phyloP scores from a whole-genome alignment of 2,797 vertebrate species.

The Poeciliopsis presidionis region DNA sequence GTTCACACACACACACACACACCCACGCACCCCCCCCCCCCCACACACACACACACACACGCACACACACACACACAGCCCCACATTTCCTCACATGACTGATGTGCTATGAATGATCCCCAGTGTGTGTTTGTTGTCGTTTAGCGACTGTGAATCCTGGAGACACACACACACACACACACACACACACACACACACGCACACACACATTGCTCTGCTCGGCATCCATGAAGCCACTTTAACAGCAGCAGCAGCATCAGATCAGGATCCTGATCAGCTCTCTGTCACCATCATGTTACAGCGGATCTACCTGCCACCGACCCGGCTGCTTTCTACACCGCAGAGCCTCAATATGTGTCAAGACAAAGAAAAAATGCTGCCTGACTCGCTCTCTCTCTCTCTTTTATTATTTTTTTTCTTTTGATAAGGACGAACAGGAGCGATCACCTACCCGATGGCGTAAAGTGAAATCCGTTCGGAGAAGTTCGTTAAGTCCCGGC shows the following conservation, averaged over 20 bases:
- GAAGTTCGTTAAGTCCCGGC: constrained; percentile 47
- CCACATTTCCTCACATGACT: neutral
- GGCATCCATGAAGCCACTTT: neutral
- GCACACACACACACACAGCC: neutral
- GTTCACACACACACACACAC: neutral
- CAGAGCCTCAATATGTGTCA: neutral
- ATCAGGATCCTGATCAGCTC: neutral
- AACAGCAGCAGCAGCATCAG: neutral
- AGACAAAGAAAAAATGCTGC: constrained; percentile 31
- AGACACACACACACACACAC: neutral
- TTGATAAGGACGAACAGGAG: neutral
- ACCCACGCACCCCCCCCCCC: neutral
- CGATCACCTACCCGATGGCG: constrained; percentile 54
- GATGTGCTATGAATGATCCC: neutral
- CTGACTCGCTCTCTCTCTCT: neutral
- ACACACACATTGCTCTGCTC: neutral
- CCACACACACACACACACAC: neutral
- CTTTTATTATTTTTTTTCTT: neutral
- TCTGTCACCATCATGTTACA: neutral
- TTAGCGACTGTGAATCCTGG: neutral
- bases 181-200: too few species aligned
- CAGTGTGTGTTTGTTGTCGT: neutral
- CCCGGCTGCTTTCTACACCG: neutral
- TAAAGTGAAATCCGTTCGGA: constrained; percentile 36
- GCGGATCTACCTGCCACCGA: neutral